phyloP scores from a whole-genome alignment of 2,888 invertebrate genomes.

The Ectemnius cavifrons region DNA sequence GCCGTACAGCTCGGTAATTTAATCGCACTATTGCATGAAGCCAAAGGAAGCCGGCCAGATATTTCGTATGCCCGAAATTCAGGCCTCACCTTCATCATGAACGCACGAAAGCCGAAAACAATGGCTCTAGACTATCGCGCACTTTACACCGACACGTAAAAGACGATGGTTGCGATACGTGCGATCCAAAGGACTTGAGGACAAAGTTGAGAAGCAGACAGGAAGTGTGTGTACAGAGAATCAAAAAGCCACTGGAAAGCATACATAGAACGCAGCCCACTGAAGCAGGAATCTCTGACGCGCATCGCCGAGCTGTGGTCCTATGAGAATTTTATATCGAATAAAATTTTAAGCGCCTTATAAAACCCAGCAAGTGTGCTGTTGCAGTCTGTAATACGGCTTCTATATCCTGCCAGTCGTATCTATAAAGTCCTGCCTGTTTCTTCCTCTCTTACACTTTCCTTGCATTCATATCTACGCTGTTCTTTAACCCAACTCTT shows the following conservation, averaged over 20 bases:
- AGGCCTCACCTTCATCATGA: background rate
- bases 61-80: background rate
- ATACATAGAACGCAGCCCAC: constrained; percentile 11
- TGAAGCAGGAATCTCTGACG: constrained; percentile 42
- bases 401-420: constrained; percentile 62
- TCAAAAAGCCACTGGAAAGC: constrained; percentile 20
- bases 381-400: constrained; percentile 68
- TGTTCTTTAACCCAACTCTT: constrained; percentile 11
- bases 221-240: constrained; percentile 1
- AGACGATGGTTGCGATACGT: no score
- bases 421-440: constrained; percentile 59
- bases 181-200: no score
- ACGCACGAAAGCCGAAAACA: background rate
- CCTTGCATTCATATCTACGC: background rate
- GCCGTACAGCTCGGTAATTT: constrained; percentile 22
- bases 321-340: constrained; percentile 69
- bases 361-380: constrained; percentile 69
- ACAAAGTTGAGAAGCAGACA: constrained; percentile 22
- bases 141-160: background rate
- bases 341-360: constrained; percentile 73
- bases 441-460: constrained; percentile 4
- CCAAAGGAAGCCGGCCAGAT: constrained; percentile 1
- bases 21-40: constrained; percentile 22
- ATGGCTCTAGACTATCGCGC: background rate
- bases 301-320: constrained; percentile 17